phyloP scores from a whole-genome alignment of 2,113 vertebrate genomes.

The Electrona antarctica region DNA sequence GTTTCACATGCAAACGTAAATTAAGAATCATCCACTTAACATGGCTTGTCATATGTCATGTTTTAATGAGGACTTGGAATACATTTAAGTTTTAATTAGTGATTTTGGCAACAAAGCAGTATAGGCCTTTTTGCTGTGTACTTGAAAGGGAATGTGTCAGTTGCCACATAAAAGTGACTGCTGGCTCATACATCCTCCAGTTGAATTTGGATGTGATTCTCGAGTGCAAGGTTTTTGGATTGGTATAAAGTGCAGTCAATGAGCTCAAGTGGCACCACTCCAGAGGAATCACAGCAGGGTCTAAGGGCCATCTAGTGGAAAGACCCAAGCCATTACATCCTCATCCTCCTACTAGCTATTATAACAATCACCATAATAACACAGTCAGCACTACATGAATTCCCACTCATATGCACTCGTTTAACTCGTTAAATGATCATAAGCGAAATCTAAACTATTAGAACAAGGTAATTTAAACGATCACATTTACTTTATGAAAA shows the following conservation, averaged over 20 bases:
- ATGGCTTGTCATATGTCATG: neutral
- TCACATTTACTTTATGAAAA: neutral
- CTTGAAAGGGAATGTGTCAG: slow-evolving; percentile 1
- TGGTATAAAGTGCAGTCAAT: slow-evolving; percentile 1
- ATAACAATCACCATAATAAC: slow-evolving; percentile 16
- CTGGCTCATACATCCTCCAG: too few relatives aligned
- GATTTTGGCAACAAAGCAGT: neutral
- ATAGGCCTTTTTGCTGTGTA: neutral
- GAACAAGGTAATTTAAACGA: neutral
- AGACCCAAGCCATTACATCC: slow-evolving; percentile 59
- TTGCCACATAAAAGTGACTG: neutral
- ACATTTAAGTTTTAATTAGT: neutral
- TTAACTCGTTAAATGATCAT: neutral
- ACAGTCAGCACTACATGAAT: slow-evolving; percentile 4
- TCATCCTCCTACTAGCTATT: slow-evolving; percentile 6
- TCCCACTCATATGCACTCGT: neutral
- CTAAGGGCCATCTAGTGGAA: slow-evolving; percentile 79
- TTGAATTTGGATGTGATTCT: neutral
- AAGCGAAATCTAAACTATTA: too few relatives aligned
- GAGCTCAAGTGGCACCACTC: slow-evolving; percentile 32
- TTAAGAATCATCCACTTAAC: too few relatives aligned
- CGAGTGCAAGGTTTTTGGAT: neutral
- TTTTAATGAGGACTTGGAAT: neutral
- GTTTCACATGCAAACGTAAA: too few relatives aligned
- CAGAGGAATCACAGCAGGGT: slow-evolving; percentile 55